Evolutionary conservation across 1,140 invertebrate genomes (phyloP), one percentile per base, ranked within the genome.

Genomic region (Scaptodrosophila lebanonensis): DNA sequence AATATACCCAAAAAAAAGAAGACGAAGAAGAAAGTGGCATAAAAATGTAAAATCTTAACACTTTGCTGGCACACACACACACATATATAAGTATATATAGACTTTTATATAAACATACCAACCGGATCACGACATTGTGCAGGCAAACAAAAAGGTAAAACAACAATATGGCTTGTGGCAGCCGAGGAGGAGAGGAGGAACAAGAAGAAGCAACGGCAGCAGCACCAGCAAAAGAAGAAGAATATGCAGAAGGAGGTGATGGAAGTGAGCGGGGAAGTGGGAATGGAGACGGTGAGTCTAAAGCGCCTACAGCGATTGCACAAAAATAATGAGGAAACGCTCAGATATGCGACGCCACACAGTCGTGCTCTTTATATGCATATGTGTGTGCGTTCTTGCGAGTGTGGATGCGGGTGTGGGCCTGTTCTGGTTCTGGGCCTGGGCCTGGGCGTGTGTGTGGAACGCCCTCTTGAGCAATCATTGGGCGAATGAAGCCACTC

Each of bases 251-350:
- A 4, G 22, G 3, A 8, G 22, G 22, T 8, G 22, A 4, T 25
- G 22, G 3, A 25, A 8, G 22, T 8, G 22, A 3, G n/a, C 22
- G 8, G 50, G 42, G 59, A 43, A 43, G 39, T 49, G 59, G 44
- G 22, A 38, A 57, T 49, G 33, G 29, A 49, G 39, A 50, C n/a
- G n/a, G n/a, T n/a, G 53, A 44, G 32, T 40, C 60, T 51, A 76
- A 72, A 75, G 65, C 66, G 69, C 75, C 75, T 73, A 63, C 65
- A 82, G 75, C 75, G 75, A 82, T 79, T 79, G 75, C 75, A 79
- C 75, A 79, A 82, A 79, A 79, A 79, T 79, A 79, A 79, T 79
- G 75, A 79, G 75, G 69, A 79, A 82, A 65, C 61, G 66, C 66
- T 52, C 75, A 82, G 75, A 79, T 82, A 68, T 82, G 67, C 67